Base-by-base conservation (phyloP, 1,140 invertebrate genomes). In the Lysiphlebus fabarum region DNA sequence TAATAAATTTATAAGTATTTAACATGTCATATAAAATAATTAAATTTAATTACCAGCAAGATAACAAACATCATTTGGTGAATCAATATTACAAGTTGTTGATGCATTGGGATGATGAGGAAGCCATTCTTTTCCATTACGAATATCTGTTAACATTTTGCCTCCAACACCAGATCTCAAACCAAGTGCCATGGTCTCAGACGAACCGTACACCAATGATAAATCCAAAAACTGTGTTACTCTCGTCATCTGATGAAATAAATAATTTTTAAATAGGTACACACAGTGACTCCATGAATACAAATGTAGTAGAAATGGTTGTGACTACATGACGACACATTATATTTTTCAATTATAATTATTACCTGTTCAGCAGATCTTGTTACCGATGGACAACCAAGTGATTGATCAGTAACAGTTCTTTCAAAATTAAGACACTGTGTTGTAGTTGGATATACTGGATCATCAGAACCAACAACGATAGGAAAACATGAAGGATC, bases 161-260 rank as follows among this genome's bases (percentile, higher is more conserved):
- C 90, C 90, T 7, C 87, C 87, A 11, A 80, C 70, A 58, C 82
- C 82, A 17, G 86, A 82, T 7, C 91, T 79, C 9, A 92, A 76
- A 34, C 82, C 80, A 17, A 76, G 74, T n/a, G 87, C 85, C 59
- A 86, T 81, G 48, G 83, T 67, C 8, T 85, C 79, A 14, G 75
- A 86, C 38, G 88, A 90, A 3, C 93, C 93, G 67, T 96, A 96
- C 7, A 93, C 86, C 43, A 90, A 76, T 0, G 92, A 95, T 9
- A 90, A 81, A 70, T 96, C 94, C 79, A 96, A 78, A 67, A 83
- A 95, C 3, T 90, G 84, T 8, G 92, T 93, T 0, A 95, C 87
- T n/a, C 83, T 83, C 7, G 90, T 89, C 33, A 94, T 65, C 86
- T 93, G 11, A n/a, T 26, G 17, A 26, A 43, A 42, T 48, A 41